Evolutionary conservation across 2,888 invertebrate genomes (phyloP).

Genomic region (Lepidonotus clava): DNA sequence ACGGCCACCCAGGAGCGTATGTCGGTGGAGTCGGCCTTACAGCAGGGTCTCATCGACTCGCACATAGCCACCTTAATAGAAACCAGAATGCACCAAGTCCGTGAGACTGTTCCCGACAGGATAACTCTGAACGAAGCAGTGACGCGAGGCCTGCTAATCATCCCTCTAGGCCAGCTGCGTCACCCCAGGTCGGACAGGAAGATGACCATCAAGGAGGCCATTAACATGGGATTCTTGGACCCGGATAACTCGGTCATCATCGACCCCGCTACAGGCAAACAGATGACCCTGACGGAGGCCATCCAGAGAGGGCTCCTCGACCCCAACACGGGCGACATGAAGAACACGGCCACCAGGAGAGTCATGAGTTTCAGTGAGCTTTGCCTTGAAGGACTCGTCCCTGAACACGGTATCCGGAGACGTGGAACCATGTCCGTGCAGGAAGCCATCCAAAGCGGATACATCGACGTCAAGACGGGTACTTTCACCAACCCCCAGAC

Average conservation of each 20-base stretch:
- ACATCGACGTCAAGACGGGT: conserved; percentile 87
- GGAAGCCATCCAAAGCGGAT: conserved; percentile 89
- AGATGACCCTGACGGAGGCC: conserved; percentile 92
- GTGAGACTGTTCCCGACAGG: conserved; percentile 12
- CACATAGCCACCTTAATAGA: conserved; percentile 65
- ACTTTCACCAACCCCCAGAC: conserved; percentile 85
- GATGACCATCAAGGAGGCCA: conserved; percentile 91
- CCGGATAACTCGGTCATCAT: conserved; percentile 70
- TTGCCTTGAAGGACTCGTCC: conserved; percentile 81
- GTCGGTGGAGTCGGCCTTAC: conserved; percentile 94
- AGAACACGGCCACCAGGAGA: conserved; percentile 84
- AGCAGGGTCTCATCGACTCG: conserved; percentile 93
- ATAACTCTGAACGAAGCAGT: conserved; percentile 67
- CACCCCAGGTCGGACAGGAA: conserved; percentile 66
- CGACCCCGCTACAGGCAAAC: conserved; percentile 85
- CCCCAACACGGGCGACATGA: conserved; percentile 89
- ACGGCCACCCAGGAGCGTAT: conserved; percentile 85
- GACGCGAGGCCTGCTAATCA: conserved; percentile 63
- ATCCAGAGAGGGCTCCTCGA: conserved; percentile 94
- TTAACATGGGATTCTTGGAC: conserved; percentile 65
- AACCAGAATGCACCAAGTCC: conserved; percentile 55
- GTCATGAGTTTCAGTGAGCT: conserved; percentile 90
- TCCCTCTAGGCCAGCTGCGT: conserved; percentile 65
- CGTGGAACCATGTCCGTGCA: conserved; percentile 85
- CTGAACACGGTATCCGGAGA: conserved; percentile 85